phyloP scores from a whole-genome alignment of 2,113 vertebrate species.

The Ailurus styani region DNA sequence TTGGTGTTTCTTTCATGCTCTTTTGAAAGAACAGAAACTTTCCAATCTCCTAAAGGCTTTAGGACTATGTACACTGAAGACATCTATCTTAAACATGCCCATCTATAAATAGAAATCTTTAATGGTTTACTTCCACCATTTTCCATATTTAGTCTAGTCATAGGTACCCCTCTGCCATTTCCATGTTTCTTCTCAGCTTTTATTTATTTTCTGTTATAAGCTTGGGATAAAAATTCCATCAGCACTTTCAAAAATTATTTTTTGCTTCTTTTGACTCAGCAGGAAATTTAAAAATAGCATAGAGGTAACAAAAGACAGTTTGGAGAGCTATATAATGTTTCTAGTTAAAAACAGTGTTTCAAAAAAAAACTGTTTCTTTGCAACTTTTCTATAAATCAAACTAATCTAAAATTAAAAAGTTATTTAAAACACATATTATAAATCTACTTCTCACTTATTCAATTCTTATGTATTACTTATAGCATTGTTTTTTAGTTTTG shows the following conservation, averaged over 20 bases:
- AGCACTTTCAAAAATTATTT: slow-evolving; percentile 1
- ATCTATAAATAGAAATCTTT: slow-evolving; percentile 22
- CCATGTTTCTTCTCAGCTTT: not conserved
- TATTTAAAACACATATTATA: not conserved
- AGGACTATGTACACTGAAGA: not conserved
- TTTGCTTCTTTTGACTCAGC: not conserved
- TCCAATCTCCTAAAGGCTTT: not conserved
- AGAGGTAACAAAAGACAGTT: slow-evolving; percentile 21
- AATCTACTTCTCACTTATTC: not conserved
- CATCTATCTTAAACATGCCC: not conserved
- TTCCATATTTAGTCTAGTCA: not conserved
- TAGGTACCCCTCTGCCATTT: not conserved
- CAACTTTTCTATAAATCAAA: slow-evolving; percentile 24
- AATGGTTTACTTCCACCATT: not conserved
- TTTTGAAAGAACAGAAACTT: not conserved
- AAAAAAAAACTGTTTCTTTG: too few species aligned
- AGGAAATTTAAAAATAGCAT: slow-evolving; percentile 20
- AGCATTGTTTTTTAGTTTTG: not conserved
- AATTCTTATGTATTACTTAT: not conserved
- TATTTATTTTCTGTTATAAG: slow-evolving; percentile 4
- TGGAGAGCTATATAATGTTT: not conserved
- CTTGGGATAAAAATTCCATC: slow-evolving; percentile 11
- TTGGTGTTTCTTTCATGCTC: not conserved
- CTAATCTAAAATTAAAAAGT: slow-evolving; percentile 9
- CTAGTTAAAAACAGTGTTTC: slow-evolving; percentile 10